Evolutionary conservation across 2,888 invertebrate genomes (phyloP).

Genomic region (Heteropelma amictum): DNA sequence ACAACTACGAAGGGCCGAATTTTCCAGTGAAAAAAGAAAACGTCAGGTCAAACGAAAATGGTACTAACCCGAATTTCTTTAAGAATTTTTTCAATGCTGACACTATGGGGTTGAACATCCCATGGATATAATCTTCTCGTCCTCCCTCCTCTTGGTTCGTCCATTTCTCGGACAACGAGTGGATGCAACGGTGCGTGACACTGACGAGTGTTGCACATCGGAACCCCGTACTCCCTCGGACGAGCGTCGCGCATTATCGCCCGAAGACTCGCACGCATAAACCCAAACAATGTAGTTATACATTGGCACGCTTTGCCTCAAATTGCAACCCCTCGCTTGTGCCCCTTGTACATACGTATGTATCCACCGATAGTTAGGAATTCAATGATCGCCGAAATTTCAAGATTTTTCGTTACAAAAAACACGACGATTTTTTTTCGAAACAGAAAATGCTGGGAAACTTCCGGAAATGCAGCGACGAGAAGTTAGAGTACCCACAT

Average conservation of each 20-base stretch:
- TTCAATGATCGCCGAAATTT: too few relatives aligned
- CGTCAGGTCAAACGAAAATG: too few relatives aligned
- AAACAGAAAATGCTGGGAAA: too few relatives aligned
- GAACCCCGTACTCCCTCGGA: not conserved
- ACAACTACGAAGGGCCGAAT: too few relatives aligned
- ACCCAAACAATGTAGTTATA: constrained; percentile 13
- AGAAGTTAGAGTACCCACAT: too few relatives aligned
- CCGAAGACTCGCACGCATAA: constrained; percentile 4
- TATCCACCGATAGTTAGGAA: too few relatives aligned
- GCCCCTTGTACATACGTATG: too few relatives aligned
- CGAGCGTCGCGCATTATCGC: not conserved
- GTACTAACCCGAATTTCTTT: too few relatives aligned
- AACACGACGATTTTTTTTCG: too few relatives aligned
- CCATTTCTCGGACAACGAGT: constrained; percentile 17
- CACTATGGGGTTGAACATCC: not conserved
- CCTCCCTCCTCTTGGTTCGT: not conserved
- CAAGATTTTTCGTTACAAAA: too few relatives aligned
- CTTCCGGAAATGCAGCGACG: too few relatives aligned
- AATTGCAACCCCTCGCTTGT: not conserved
- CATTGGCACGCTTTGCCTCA: constrained; percentile 4
- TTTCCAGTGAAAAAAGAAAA: too few relatives aligned
- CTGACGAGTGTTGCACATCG: constrained; percentile 24
- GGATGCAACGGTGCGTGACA: constrained; percentile 35
- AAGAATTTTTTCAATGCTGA: not conserved
- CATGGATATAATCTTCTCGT: not conserved